A percentile compares a stretch with the other conserved stretches of the same genome.
Conservation (phyloP, 2,888 invertebrate genomes). For the Chrysolina oricalcia region DNA sequence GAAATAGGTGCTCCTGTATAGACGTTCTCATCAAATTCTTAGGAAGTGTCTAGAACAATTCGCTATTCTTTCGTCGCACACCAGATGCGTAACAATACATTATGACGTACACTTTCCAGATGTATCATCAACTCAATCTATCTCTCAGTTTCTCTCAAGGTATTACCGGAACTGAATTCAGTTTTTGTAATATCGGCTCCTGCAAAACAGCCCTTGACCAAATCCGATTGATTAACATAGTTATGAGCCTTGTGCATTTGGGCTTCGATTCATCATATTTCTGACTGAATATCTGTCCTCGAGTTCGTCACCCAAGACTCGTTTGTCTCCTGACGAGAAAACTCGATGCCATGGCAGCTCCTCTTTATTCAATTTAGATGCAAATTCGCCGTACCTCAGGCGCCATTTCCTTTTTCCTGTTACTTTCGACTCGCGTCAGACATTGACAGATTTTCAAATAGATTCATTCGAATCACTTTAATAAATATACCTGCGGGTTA, state of each 20-base stretch:
- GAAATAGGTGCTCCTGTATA: too few species aligned
- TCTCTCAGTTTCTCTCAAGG: neutral
- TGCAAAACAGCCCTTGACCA: constrained; percentile 24
- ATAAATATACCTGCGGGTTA: constrained; percentile 54
- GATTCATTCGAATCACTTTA: constrained; percentile 57
- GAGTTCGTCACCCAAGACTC: constrained; percentile 18
- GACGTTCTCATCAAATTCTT: too few species aligned
- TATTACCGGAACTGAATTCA: constrained; percentile 12
- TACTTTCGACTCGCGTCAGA: constrained; percentile 57
- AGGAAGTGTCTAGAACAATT: too few species aligned
- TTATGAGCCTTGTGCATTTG: constrained; percentile 52
- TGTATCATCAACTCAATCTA: neutral
- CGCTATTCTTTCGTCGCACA: too few species aligned
- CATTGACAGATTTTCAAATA: constrained; percentile 63
- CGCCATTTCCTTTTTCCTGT: constrained; percentile 59
- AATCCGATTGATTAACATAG: constrained; percentile 53
- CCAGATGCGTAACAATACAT: too few species aligned
- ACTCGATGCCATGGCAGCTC: constrained; percentile 23
- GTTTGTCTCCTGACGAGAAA: constrained; percentile 42
- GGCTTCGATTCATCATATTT: constrained; percentile 52
- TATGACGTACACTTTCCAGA: neutral
- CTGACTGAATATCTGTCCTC: constrained; percentile 14
- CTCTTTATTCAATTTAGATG: constrained; percentile 65
- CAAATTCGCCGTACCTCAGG: constrained; percentile 57
- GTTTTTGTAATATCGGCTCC: constrained; percentile 7